Base-by-base conservation (phyloP, 2,797 vertebrate genomes). In the Lutjanus campechanus region DNA sequence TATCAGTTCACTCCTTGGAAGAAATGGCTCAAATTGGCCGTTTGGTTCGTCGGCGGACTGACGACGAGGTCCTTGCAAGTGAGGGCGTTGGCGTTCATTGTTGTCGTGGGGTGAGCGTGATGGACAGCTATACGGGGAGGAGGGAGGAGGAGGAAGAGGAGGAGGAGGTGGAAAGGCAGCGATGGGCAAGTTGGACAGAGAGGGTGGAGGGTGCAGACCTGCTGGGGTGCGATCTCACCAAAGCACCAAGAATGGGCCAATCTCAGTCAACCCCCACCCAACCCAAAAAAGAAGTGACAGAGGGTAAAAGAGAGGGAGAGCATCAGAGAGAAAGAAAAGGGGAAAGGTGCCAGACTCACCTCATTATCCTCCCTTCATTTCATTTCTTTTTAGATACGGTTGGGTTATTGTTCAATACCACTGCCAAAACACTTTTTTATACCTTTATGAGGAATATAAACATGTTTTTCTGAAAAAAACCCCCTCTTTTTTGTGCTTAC, bases 201-300 rank as follows among this genome's bases (percentile, higher is more conserved):
- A 71, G 41, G 66, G 50, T 74, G 76, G 68, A 76, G 71, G 86
- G 76, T 82, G 82, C 50, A 69, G 81, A 88, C 85, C 91, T 91
- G 89, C 90, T 89, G 90, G 85, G 86, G 91, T 94, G 91, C 29
- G 84, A 94, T 93, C 92, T 90, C 90, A 90, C 90, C 84, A 90
- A 85, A 88, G 72, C 82, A 84, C 76, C 70, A 76, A 70, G 69
- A 68, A 60, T 71, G 73, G 79, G 79, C 79, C 79, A 79, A 75
- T 83, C 70, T 79, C 78, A 73, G 77, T 70, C 65, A 62, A n/a
- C 46, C 46, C 51, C 53, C 51, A 44, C 11, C 19, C 43, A 44
- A 20, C 4, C 58, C 40, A 3, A 19, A 54, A 76, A 80, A 66
- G 25, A 82, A 87, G 64, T 85, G 83, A 76, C 73, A 78, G 79